Conservation (phyloP, 2,113 vertebrate species). For the Grallaria varia region DNA sequence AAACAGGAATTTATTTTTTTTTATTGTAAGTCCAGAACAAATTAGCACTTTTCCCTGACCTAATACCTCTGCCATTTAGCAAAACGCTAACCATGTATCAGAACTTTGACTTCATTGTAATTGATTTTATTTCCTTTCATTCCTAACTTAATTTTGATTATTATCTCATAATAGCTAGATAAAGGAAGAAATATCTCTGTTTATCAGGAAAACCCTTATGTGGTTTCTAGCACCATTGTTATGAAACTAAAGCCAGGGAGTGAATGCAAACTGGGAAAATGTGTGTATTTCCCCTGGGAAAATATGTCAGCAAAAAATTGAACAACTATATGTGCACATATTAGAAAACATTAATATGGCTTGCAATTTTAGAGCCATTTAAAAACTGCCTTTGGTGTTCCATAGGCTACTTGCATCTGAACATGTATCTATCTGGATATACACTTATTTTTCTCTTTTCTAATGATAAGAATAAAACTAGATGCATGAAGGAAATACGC, state of each 20-base stretch:
- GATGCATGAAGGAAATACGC: neutral
- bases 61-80: neutral
- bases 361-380: neutral
- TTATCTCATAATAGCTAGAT: neutral
- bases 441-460: neutral
- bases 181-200: neutral
- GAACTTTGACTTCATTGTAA: neutral
- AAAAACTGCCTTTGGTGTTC: neutral
- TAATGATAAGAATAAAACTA: neutral
- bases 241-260: neutral
- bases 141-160: neutral
- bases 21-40: neutral
- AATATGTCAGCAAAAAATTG: neutral
- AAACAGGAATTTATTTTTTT: neutral
- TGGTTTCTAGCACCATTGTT: neutral
- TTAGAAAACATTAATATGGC: neutral
- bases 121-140: neutral
- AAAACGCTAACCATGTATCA: neutral
- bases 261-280: neutral
- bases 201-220: neutral
- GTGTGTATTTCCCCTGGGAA: conserved; percentile 3
- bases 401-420: neutral
- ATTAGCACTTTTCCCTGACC: neutral
- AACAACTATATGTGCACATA: neutral
- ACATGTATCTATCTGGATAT: neutral